A percentile compares a stretch with the other conserved stretches of the same genome.
phyloP scores from a whole-genome alignment of 1,140 invertebrate genomes.

The Acromyrmex heyeri region DNA sequence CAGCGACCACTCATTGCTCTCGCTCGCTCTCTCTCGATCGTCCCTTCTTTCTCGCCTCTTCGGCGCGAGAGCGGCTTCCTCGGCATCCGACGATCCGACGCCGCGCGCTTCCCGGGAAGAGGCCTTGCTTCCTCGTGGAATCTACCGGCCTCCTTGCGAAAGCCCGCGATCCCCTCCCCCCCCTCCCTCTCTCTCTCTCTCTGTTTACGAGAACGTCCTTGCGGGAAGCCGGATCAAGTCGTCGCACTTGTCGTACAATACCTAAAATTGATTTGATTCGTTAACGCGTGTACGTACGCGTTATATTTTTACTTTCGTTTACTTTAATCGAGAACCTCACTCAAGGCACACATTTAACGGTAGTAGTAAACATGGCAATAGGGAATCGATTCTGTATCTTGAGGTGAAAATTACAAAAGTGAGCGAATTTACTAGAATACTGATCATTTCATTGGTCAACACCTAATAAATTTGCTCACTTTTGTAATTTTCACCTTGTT shows the following conservation, averaged over 20 bases:
- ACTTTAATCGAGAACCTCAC: neutral
- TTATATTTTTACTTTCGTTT: neutral
- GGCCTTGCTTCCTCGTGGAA: neutral
- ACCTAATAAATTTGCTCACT: too few species aligned
- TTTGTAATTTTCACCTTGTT: too few species aligned
- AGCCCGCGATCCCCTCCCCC: neutral
- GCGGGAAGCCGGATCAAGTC: neutral
- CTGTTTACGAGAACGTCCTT: neutral
- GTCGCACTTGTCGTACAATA: neutral
- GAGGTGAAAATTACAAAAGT: too few species aligned
- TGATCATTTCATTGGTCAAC: too few species aligned
- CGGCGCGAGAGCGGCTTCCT: slow-evolving; percentile 35
- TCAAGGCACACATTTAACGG: neutral
- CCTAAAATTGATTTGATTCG: neutral
- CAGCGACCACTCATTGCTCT: slow-evolving; percentile 84
- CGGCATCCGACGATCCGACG: slow-evolving; percentile 1
- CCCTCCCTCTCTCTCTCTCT: neutral
- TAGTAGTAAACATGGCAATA: too few species aligned
- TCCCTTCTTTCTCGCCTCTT: slow-evolving; percentile 40
- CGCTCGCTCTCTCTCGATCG: slow-evolving; percentile 49
- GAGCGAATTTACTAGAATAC: too few species aligned
- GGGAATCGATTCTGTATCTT: too few species aligned
- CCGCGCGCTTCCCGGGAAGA: slow-evolving; percentile 38
- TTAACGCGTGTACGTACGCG: neutral
- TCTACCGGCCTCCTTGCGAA: slow-evolving; percentile 11